Evolutionary conservation across 2,888 invertebrate species (phyloP), one percentile per base, ranked within the genome.

Genomic region (Yponomeuta evonymella): DNA sequence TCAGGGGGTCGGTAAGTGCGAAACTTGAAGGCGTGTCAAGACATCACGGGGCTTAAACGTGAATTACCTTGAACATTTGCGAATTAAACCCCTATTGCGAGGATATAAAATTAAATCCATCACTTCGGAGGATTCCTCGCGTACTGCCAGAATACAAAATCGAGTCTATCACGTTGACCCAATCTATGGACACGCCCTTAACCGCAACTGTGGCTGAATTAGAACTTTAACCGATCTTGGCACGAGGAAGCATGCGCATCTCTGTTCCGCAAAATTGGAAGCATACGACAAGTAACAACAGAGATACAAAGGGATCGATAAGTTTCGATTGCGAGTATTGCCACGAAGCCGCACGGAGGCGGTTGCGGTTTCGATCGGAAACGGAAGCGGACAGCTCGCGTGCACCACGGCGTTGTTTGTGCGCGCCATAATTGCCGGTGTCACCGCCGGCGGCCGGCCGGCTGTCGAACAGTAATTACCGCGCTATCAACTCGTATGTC

Each of bases 361-460:
- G 67, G 71, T 78, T 72, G 81, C 76, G 82, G 79, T 81, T 69
- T 81, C 80, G 81, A 83, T 85, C 85, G 89, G 88, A 88, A 88
- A 81, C 90, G 89, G 89, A 88, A 88, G 83, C 79, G 83, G 82
- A 36, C 66, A 66, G 70, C 81, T 85, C 87, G 89, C 89, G 89
- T 88, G 88, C 85, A 73, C 74, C 76, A 74, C 11, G 62, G 30
- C 69, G 67, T 12, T 36, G 43, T 36, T 15, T 33, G 62, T 36
- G 2, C 58, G 36, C 30, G n/a, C 58, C 72, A 12, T 87, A 88
- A 89, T 89, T 83, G 87, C 78, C 83, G 83, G 83, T 88, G 89
- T 87, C 88, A 85, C 83, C 79, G 77, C 80, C 51, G 5, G 15
- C 51, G 51, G 75, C 73, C 72, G 70, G 72, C 70, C 70, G 15